Evolutionary conservation across 2,797 vertebrate species (phyloP).

Genomic region (Carcharodon carcharias): DNA sequence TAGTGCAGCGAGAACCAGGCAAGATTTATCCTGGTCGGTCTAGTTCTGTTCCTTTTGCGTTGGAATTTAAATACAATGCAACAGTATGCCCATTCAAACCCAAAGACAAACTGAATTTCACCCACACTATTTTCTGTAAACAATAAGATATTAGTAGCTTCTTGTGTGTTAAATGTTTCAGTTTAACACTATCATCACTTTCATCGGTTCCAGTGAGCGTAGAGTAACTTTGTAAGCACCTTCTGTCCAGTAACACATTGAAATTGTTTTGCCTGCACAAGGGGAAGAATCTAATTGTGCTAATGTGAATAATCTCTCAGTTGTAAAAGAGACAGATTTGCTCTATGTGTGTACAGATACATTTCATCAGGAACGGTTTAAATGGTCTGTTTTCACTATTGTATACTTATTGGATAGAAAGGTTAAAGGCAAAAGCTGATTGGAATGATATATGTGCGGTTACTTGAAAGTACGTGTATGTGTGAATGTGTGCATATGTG

Average conservation of each 20-base stretch:
- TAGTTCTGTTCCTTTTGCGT: not conserved
- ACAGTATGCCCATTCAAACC: no score
- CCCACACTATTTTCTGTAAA: not conserved
- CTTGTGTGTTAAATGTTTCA: not conserved
- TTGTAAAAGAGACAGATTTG: not conserved
- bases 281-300: not conserved
- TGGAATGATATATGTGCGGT: not conserved
- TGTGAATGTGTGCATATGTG: not conserved
- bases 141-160: not conserved
- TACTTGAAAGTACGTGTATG: not conserved
- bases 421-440: not conserved
- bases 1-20: not conserved
- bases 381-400: not conserved
- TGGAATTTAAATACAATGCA: constrained; percentile 32
- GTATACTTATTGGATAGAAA: not conserved
- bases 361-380: not conserved
- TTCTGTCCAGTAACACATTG: not conserved
- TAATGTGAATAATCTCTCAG: not conserved
- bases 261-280: not conserved
- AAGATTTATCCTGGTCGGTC: not conserved
- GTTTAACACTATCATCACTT: not conserved
- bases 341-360: not conserved
- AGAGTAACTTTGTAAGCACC: not conserved
- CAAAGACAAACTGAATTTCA: not conserved
- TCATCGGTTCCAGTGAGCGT: not conserved